Conservation (phyloP, 2,113 vertebrate genomes). For the Rhinoderma darwinii region DNA sequence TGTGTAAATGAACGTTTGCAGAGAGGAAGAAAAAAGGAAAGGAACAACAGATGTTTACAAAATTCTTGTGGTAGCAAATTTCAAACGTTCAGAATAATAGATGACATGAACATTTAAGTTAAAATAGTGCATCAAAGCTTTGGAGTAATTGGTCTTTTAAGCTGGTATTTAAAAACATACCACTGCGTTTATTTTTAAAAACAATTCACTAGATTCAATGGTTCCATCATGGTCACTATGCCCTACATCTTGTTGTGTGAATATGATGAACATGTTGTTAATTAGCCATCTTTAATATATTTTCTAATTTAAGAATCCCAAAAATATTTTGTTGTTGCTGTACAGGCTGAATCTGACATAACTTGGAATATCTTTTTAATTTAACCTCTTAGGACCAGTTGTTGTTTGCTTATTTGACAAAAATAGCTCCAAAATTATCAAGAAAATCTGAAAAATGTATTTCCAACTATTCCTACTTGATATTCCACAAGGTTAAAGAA, state of each 20-base stretch:
- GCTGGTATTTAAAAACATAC: slow-evolving; percentile 38
- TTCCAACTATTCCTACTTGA: too few species aligned
- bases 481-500: too few species aligned
- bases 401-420: background rate
- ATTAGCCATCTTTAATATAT: slow-evolving; percentile 16
- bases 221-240: slow-evolving; percentile 9
- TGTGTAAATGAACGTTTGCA: slow-evolving; percentile 5
- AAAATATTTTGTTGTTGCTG: background rate
- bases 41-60: slow-evolving; percentile 44
- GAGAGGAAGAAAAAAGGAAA: slow-evolving; percentile 17
- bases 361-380: background rate
- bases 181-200: slow-evolving; percentile 25
- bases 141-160: slow-evolving; percentile 18
- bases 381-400: background rate
- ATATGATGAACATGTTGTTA: slow-evolving; percentile 5
- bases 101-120: slow-evolving; percentile 46
- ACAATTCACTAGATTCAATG: slow-evolving; percentile 18
- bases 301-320: background rate
- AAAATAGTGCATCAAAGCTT: slow-evolving; percentile 52
- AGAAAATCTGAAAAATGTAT: background rate
- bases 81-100: slow-evolving; percentile 38
- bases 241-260: background rate
- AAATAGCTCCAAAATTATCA: background rate
- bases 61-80: slow-evolving; percentile 42
- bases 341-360: slow-evolving; percentile 2